Conservation (phyloP, 2,113 vertebrate species). For the Euleptes europaea region DNA sequence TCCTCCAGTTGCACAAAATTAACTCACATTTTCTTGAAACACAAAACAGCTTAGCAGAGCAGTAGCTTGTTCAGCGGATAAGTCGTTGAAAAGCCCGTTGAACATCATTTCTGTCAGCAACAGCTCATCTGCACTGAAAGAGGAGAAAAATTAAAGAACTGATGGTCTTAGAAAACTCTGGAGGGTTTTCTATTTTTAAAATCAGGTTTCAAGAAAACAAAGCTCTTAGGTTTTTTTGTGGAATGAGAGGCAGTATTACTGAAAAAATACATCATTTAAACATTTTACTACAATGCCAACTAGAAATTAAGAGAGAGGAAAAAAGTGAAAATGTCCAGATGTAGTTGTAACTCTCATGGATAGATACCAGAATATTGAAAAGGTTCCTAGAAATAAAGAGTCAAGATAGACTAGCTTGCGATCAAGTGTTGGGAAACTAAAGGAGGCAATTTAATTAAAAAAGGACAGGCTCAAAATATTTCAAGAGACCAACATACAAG, state of each 20-base stretch:
- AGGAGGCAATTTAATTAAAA: not conserved
- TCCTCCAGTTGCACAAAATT: not conserved
- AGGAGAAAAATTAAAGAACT: constrained; percentile 2
- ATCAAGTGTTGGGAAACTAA: not conserved
- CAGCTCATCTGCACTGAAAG: constrained; percentile 89
- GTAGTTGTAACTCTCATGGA: not conserved
- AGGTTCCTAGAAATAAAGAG: constrained; percentile 8
- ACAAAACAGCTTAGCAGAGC: constrained; percentile 96
- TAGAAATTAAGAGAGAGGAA: not conserved
- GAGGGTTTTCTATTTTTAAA: not conserved
- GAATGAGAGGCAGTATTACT: not conserved
- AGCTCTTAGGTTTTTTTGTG: not conserved
- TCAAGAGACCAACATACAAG: not conserved
- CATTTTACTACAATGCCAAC: not conserved
- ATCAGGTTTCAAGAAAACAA: not conserved
- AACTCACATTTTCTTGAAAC: constrained; percentile 96
- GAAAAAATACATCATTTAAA: not conserved
- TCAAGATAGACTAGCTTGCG: not conserved
- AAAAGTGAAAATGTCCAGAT: not conserved
- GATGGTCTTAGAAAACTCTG: not conserved
- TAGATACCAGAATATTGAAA: not conserved
- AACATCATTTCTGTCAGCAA: constrained; percentile 98
- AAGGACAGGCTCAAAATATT: not conserved
- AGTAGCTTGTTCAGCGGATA: constrained; percentile 90
- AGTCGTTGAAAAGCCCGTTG: constrained; percentile 96